Evolutionary conservation across 2,888 invertebrate genomes (phyloP).

Genomic region (Trichogramma evanescens): DNA sequence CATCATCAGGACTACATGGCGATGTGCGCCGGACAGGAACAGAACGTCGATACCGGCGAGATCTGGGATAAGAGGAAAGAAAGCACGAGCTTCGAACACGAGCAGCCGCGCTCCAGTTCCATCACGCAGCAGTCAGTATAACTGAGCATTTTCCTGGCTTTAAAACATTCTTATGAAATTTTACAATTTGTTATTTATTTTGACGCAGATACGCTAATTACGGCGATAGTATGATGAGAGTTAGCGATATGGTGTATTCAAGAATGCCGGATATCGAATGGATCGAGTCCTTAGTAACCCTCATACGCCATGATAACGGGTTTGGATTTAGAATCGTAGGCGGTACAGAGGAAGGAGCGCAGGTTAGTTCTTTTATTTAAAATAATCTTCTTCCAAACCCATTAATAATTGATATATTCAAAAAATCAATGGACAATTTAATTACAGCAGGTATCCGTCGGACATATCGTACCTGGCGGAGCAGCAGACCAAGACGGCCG

Average conservation of each 20-base stretch:
- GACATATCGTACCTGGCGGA: conserved; percentile 93
- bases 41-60: conserved; percentile 45
- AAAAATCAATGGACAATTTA: background rate
- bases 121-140: conserved; percentile 38
- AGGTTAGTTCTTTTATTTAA: conserved; percentile 52
- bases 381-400: conserved; percentile 2
- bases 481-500: conserved; percentile 88
- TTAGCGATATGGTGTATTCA: conserved; percentile 41
- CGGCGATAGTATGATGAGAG: conserved; percentile 10
- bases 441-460: conserved; percentile 72
- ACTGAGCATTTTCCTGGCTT: conserved; percentile 3
- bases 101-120: conserved; percentile 51
- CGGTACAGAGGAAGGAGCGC: conserved; percentile 94
- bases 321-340: conserved; percentile 98
- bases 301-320: conserved; percentile 85
- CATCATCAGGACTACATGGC: conserved; percentile 40
- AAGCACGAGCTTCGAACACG: conserved; percentile 58
- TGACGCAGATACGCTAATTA: conserved; percentile 41
- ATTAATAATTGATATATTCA: background rate
- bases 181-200: background rate
- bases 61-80: conserved; percentile 51
- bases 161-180: background rate
- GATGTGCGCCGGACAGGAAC: conserved; percentile 41
- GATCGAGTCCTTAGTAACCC: conserved; percentile 68
- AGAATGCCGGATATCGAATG: conserved; percentile 45